These are phyloP conservation scores for Hesperophylax magnus DNA, from an alignment of 1,140 invertebrate species.

Conservation along the genomic window DNA sequence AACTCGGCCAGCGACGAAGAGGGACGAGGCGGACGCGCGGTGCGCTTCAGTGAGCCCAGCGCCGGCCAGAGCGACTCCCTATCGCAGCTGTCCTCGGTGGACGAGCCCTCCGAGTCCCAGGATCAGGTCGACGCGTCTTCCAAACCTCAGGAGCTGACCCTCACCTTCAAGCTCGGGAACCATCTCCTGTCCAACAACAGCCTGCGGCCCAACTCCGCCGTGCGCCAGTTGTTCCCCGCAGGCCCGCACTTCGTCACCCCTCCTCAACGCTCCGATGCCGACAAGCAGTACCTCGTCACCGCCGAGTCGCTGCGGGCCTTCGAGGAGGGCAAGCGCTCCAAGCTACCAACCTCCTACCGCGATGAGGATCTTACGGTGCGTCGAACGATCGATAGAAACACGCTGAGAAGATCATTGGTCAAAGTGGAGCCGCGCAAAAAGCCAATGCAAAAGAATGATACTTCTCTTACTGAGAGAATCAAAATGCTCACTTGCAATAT, in stretches of 20 bases:
- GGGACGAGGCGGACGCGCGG: slow-evolving; percentile 45
- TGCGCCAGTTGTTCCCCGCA: slow-evolving; percentile 79
- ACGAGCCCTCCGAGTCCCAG: not conserved
- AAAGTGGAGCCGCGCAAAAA: slow-evolving; percentile 74
- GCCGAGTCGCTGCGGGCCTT: slow-evolving; percentile 76
- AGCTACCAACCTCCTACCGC: slow-evolving; percentile 64
- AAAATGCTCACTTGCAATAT: slow-evolving; percentile 86
- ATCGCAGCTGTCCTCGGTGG: slow-evolving; percentile 11
- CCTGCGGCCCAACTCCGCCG: slow-evolving; percentile 79
- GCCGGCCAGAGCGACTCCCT: slow-evolving; percentile 16
- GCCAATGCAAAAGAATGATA: slow-evolving; percentile 70
- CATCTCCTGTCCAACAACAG: slow-evolving; percentile 74
- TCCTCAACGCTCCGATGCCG: slow-evolving; percentile 65
- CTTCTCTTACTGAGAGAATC: slow-evolving; percentile 84
- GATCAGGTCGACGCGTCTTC: slow-evolving; percentile 50
- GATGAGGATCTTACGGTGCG: slow-evolving; percentile 73
- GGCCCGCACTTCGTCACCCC: slow-evolving; percentile 73
- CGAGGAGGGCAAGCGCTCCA: slow-evolving; percentile 75
- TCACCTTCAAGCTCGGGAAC: slow-evolving; percentile 74
- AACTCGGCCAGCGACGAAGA: slow-evolving; percentile 57
- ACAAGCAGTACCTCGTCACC: slow-evolving; percentile 74
- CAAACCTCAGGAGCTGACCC: slow-evolving; percentile 69
- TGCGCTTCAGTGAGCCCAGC: slow-evolving; percentile 52
- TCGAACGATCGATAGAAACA: slow-evolving; percentile 81
- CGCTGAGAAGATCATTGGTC: slow-evolving; percentile 78